Evolutionary conservation across 2,888 invertebrate genomes (phyloP).

Genomic region (Epistrophe grossulariae): DNA sequence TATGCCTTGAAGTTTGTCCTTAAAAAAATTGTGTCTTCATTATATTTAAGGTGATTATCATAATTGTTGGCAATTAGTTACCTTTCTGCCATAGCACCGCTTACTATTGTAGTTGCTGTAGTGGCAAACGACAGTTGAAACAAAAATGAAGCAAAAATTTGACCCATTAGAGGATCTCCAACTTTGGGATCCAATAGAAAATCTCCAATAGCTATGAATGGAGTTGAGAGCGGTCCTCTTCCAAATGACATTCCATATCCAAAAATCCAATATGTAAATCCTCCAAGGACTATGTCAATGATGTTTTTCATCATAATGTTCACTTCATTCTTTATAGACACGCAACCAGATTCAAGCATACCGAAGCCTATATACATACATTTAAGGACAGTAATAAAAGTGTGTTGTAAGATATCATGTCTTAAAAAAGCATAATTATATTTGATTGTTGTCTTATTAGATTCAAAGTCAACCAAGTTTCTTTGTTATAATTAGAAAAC

Average conservation of each 20-base stretch:
- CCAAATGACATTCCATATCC: slow-evolving; percentile 97
- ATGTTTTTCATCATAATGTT: slow-evolving; percentile 99
- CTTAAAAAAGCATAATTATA: no score
- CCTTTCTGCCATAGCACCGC: slow-evolving; percentile 98
- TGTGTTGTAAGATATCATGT: no score
- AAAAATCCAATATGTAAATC: slow-evolving; percentile 95
- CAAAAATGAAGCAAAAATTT: slow-evolving; percentile 93
- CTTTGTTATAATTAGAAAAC: no score
- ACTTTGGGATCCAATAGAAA: slow-evolving; percentile 91
- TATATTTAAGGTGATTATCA: not conserved
- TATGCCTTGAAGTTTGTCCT: slow-evolving; percentile 96
- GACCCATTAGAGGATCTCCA: slow-evolving; percentile 91
- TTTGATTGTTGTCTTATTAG: no score
- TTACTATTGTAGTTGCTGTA: slow-evolving; percentile 93
- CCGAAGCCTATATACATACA: slow-evolving; percentile 90
- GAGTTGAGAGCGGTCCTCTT: slow-evolving; percentile 88
- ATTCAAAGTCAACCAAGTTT: no score
- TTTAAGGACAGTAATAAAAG: no score
- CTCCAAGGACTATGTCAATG: slow-evolving; percentile 96
- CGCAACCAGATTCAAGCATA: slow-evolving; percentile 96
- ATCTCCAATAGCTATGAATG: slow-evolving; percentile 93
- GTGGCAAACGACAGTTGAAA: slow-evolving; percentile 96
- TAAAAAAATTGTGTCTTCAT: slow-evolving; percentile 50
- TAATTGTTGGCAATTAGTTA: slow-evolving; percentile 79
- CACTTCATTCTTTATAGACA: slow-evolving; percentile 96